Evolutionary conservation across 2,888 invertebrate genomes (phyloP), one percentile per base, ranked within the genome.

Genomic region (Metalampra italica): DNA sequence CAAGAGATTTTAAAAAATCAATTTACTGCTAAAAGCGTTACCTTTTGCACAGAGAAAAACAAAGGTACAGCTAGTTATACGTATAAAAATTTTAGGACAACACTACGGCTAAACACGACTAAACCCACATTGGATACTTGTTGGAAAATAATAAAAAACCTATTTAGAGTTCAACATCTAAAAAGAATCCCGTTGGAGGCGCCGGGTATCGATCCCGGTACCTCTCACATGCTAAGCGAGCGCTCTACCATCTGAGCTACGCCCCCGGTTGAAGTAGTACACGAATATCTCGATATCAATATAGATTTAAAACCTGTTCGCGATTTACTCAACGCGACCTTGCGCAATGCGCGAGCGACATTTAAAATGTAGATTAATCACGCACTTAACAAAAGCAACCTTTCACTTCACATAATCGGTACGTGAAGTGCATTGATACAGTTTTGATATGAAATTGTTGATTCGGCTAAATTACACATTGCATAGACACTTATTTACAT

Each of bases 141-240:
- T n/a, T n/a, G n/a, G n/a, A 22, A 5, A 22, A 3, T 22, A 3
- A 22, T 3, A 22, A 22, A 22, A 22, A 5, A 22, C 22, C 22
- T 22, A 22, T 22, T n/a, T 3, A 22, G 22, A 22, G n/a, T n/a
- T n/a, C n/a, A n/a, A n/a, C n/a, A 22, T 22, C 22, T 3, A 22
- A 22, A 22, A 43, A 32, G 14, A 30, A 9, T 13, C 43, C 64
- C 22, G 22, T 22, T 81, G 78, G 78, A 80, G 78, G 78, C 78
- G 78, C 78, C 77, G 78, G 78, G 78, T 78, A 80, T 81, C 77
- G 79, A 78, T 78, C 77, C 78, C 78, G 75, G 78, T 75, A 77
- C 75, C 53, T 53, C 53, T 52, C 88, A 70, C 83, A 84, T 84
- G 84, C 84, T 82, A 82, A 82, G 83, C 85, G 82, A 85, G 84